Percentiles rank a stretch among this genome's conserved stretches.
Conservation (phyloP, 2,113 vertebrate genomes). For the Pogona vitticeps region DNA sequence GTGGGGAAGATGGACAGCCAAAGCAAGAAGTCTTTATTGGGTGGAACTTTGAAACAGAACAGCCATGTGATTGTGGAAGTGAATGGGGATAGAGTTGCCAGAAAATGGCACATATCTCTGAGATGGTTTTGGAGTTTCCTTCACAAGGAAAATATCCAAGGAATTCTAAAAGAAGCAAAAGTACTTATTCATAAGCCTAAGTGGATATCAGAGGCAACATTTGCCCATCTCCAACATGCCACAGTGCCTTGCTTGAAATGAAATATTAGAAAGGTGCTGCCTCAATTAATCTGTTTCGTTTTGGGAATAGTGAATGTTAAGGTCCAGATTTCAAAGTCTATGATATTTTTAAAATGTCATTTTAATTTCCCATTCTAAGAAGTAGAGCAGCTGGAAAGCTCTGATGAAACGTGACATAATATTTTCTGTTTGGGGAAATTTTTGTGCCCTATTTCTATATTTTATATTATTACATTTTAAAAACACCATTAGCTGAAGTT, state of each 20-base stretch:
- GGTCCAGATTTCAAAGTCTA: not conserved
- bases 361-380: not conserved
- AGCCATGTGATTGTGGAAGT: not conserved
- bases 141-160: not conserved
- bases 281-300: not conserved
- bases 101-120: not conserved
- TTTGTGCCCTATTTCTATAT: slow-evolving; percentile 13
- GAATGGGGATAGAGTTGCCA: not conserved
- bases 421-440: slow-evolving; percentile 17
- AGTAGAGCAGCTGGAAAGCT: not conserved
- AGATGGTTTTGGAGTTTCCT: not conserved
- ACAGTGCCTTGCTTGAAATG: not conserved
- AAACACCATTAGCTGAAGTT: not conserved
- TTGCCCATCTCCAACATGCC: not conserved
- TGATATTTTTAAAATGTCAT: slow-evolving; percentile 14
- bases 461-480: not conserved
- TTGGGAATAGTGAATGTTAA: not conserved
- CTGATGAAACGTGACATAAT: slow-evolving; percentile 9
- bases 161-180: not conserved
- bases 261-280: not conserved
- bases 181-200: not conserved
- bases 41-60: not conserved
- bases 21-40: not conserved
- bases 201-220: not conserved
- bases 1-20: not conserved